Base-by-base conservation (phyloP, 1,140 invertebrate genomes). In the Lepidurus apus region DNA sequence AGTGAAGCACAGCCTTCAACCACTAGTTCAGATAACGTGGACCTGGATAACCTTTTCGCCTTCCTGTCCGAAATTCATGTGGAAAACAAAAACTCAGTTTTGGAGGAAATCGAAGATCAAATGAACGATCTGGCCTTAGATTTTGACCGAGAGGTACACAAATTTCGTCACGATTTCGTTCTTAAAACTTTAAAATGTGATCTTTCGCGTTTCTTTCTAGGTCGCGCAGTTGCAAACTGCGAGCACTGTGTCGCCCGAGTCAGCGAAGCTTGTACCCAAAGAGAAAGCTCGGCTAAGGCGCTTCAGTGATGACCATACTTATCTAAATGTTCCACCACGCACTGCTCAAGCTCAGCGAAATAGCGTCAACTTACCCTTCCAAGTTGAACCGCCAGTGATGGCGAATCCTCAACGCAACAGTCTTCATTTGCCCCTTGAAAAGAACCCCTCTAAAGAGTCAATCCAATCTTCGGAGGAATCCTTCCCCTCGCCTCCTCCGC, bases 11-110 rank as follows among this genome's bases (percentile, higher is more conserved):
- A 87, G 77, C 83, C 84, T 81, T 81, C 88, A 65, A 84, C 87
- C 45, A 85, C 85, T 10, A 86, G 88, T 7, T 83, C 86, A 21
- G 89, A 93, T 78, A 93, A 93, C 0, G 91, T 97, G 0, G 95
- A 97, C 84, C 87, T 98, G 75, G 95, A 98, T 84, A 95, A 96
- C 86, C 87, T 98, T 82, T 98, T 97, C 85, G 93, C 93, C 74
- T 98, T 98, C 84, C 87, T 98, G 9, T 93, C 93, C 0, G 93
- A 95, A 80, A 90, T 94, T 17, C 91, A 93, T 17, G 87, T 87
- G 4, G 85, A 83, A 24, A 79, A 76, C 47, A 80, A 47, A 11
- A 80, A 79, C 65, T 80, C 89, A 80, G 88, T 93, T 9, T 91
- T 95, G 17, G 92, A 93, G n/a, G 92, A 94, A 84, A 94, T 95